Conservation (phyloP, 2,113 vertebrate genomes). For the Ovis aries region DNA sequence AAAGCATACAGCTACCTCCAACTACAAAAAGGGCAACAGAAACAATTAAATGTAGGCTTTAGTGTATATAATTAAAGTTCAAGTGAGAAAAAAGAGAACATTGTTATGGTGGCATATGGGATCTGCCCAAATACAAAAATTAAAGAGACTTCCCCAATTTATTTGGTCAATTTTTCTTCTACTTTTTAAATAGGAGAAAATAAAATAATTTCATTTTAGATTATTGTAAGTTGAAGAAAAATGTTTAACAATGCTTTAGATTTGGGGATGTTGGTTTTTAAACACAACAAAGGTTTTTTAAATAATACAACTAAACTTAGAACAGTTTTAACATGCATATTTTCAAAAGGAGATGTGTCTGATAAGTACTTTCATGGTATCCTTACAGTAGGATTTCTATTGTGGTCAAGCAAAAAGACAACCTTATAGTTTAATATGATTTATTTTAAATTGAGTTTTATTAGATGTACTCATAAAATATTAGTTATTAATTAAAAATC, state of each 20-base stretch:
- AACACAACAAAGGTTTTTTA: not conserved
- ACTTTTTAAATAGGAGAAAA: not conserved
- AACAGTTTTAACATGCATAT: not conserved
- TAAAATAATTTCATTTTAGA: conserved; percentile 15
- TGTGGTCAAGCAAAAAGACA: not conserved
- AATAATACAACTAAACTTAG: not conserved
- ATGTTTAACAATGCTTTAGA: not conserved
- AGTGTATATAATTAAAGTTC: not conserved
- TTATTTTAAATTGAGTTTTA: conserved; percentile 11
- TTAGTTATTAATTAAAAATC: conserved; percentile 26
- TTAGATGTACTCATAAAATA: not conserved
- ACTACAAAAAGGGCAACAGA: not conserved
- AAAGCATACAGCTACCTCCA: not conserved
- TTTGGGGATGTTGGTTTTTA: not conserved
- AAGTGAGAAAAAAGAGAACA: not conserved
- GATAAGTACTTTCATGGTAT: not conserved
- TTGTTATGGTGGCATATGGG: not conserved
- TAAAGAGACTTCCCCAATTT: not conserved
- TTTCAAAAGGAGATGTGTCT: not conserved
- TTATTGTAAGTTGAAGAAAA: not conserved
- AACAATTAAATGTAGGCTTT: not conserved
- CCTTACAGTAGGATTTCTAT: not conserved
- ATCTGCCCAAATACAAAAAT: not conserved
- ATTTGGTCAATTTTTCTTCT: not conserved
- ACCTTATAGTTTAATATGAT: not conserved